Evolutionary conservation across 2,113 vertebrate genomes (phyloP).

Genomic region (Anolis carolinensis): DNA sequence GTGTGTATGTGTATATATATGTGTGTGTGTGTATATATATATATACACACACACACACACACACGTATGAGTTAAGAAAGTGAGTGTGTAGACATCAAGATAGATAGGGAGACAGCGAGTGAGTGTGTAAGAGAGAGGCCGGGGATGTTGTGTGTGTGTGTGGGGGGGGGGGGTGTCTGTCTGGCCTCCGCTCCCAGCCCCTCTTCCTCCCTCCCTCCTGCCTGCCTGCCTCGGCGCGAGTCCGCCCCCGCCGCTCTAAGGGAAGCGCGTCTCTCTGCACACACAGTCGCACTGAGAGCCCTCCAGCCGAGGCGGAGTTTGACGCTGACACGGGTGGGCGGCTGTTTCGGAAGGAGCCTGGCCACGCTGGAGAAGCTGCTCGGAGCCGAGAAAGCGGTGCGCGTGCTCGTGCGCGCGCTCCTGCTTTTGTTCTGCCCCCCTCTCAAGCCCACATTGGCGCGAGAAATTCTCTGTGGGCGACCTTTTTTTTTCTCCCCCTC

Average conservation of each 20-base stretch:
- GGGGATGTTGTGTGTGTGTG: too few species aligned
- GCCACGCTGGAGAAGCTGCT: neutral
- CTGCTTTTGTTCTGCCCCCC: neutral
- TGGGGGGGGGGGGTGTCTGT: neutral
- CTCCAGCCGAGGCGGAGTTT: conserved; percentile 32
- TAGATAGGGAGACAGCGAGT: too few species aligned
- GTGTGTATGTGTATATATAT: too few species aligned
- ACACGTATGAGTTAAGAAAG: too few species aligned
- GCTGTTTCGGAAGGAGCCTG: neutral
- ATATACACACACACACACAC: too few species aligned
- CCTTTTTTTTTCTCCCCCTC: neutral
- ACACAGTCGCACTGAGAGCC: neutral
- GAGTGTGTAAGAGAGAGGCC: too few species aligned
- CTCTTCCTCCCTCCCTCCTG: too few species aligned
- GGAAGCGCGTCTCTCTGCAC: neutral
- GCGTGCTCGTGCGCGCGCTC: too few species aligned
- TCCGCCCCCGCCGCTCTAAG: conserved; percentile 11
- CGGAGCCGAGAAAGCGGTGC: too few species aligned
- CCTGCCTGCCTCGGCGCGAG: neutral
- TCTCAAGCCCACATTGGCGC: neutral
- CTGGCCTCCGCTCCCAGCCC: too few species aligned
- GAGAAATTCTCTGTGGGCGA: neutral
- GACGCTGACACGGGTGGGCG: conserved; percentile 22
- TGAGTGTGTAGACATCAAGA: too few species aligned
- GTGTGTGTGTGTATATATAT: too few species aligned